Base-by-base conservation (phyloP, 2,888 invertebrate genomes). In the Choreutis nemorana region DNA sequence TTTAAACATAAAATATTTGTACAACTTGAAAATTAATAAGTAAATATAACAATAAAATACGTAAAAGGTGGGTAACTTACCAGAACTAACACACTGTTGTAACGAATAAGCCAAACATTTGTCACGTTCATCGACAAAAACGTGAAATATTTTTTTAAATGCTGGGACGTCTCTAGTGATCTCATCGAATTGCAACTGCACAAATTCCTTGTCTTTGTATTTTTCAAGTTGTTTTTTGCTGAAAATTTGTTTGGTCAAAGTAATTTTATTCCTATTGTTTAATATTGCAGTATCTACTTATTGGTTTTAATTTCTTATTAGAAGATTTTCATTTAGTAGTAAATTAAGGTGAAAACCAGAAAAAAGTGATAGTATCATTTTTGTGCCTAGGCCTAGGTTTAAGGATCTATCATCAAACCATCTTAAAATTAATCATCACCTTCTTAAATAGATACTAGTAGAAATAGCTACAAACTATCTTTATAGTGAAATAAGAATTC, bases 71-170 rank as follows among this genome's bases (percentile, higher is more conserved):
- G n/a, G n/a, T n/a, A n/a, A 52, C 51, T 54, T 43, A 55, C 77
- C 68, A 36, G 62, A 51, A 42, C 63, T 64, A 34, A 75, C 71
- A 55, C 73, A 73, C 40, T 77, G 73, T 43, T 78, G 77, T 35
- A 77, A 41, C 0, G 77, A 77, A 45, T 62, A 78, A 10, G 77
- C 75, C 7, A 77, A 61, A 44, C 78, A 78, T 36, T 58, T 68
- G 40, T 78, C 78, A 14, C 78, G 64, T 45, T 77, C 78, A 36
- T 78, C 75, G 10, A 78, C 78, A 37, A 78, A 75, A 30, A 77
- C 78, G 37, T 73, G 72, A 39, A 77, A 78, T 44, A 78, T 75
- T 44, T 78, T 78, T 44, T 63, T 73, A 40, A 78, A 78, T 3
- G 78, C 78, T 1, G 78, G 78, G 20, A 73, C 77, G 34, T 73